A percentile compares a stretch with the other conserved stretches of the same genome.
phyloP scores from a whole-genome alignment of 2,113 vertebrate species.

The Climacteris rufus region DNA sequence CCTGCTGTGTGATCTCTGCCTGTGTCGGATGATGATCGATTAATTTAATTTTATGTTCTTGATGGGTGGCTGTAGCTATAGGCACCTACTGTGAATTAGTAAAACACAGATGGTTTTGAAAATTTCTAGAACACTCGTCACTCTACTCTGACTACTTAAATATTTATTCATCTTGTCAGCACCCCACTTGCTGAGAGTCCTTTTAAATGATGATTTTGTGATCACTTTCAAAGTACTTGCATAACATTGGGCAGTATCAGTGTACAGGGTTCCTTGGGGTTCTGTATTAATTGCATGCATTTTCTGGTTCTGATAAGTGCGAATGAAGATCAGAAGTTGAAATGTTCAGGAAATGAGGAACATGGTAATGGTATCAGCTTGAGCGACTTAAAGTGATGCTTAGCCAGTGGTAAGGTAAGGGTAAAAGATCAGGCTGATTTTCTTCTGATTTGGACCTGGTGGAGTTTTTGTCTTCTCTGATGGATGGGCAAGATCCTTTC shows the following conservation, averaged over 20 bases:
- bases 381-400: neutral
- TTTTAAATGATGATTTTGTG: neutral
- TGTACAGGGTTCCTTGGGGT: neutral
- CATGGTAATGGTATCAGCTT: neutral
- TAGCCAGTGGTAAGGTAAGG: neutral
- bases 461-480: neutral
- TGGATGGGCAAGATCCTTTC: neutral
- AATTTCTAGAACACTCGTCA: neutral
- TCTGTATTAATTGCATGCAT: neutral
- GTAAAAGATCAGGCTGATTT: neutral
- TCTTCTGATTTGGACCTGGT: neutral
- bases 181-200: neutral
- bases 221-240: neutral
- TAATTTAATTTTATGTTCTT: constrained; percentile 20
- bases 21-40: neutral
- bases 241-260: neutral
- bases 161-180: constrained; percentile 19
- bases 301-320: fast-evolving
- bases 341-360: neutral
- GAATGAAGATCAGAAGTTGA: neutral
- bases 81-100: constrained; percentile 3
- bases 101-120: constrained; percentile 24
- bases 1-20: neutral
- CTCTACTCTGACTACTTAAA: neutral
- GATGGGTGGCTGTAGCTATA: neutral